Evolutionary conservation across 2,888 invertebrate species (phyloP).

Genomic region (Pterostichus madidus): DNA sequence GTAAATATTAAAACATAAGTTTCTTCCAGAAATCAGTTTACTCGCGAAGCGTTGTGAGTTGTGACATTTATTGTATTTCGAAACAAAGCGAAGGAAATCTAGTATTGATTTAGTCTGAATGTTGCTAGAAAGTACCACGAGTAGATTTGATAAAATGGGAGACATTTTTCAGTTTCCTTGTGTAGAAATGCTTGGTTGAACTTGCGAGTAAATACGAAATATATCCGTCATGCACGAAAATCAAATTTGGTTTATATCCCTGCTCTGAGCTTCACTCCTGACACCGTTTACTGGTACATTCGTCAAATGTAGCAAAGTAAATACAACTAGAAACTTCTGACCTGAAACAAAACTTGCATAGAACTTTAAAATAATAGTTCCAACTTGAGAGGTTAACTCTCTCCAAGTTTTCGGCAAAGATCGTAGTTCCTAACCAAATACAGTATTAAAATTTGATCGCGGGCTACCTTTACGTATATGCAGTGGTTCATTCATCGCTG

Average conservation of each 20-base stretch:
- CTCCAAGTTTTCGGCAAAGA: slow-evolving; percentile 16
- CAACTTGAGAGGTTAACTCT: slow-evolving; percentile 15
- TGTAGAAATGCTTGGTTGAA: slow-evolving; percentile 13
- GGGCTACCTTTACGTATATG: neutral
- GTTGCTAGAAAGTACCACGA: neutral
- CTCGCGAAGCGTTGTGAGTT: neutral
- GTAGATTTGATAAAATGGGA: slow-evolving; percentile 38
- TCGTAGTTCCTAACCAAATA: slow-evolving; percentile 36
- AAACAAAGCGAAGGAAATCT: slow-evolving; percentile 16
- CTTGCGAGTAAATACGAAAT: slow-evolving; percentile 34
- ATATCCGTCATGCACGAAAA: slow-evolving; percentile 48
- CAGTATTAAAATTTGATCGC: slow-evolving; percentile 20
- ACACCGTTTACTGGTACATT: slow-evolving; percentile 27
- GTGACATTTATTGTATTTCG: slow-evolving; percentile 31
- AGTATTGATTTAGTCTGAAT: slow-evolving; percentile 25
- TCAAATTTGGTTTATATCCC: slow-evolving; percentile 38
- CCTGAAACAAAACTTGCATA: slow-evolving; percentile 19
- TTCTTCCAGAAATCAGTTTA: neutral
- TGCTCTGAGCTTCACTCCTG: neutral
- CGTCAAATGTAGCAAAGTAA: slow-evolving; percentile 25
- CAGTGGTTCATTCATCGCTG: neutral
- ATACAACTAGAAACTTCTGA: slow-evolving; percentile 26
- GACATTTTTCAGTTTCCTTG: slow-evolving; percentile 30
- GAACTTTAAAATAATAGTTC: slow-evolving; percentile 45
- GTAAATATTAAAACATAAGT: neutral